Percentiles rank a stretch among this genome's conserved stretches.
Evolutionary conservation across 2,888 invertebrate genomes (phyloP).

Genomic region (Ennomos fuscantarius): DNA sequence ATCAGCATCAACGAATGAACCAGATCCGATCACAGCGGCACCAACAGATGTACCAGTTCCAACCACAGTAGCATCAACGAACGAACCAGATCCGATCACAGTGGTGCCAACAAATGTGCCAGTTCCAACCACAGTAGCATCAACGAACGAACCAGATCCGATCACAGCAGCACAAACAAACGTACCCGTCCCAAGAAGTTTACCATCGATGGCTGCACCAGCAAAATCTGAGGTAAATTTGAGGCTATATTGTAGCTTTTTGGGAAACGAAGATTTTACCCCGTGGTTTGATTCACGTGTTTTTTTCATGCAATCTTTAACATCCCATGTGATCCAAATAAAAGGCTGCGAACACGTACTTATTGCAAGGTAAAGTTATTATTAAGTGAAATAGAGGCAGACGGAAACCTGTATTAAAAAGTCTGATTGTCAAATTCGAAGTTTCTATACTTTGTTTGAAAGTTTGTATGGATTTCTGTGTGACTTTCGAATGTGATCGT

Average conservation of each 20-base stretch:
- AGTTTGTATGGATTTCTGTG: not conserved
- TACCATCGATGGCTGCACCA: not conserved
- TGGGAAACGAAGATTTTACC: not conserved
- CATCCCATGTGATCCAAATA: no score
- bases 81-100: not conserved
- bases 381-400: no score
- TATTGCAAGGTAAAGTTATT: no score
- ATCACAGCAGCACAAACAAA: not conserved
- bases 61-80: not conserved
- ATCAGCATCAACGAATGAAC: constrained; percentile 6
- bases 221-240: no score
- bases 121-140: not conserved
- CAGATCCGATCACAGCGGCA: not conserved
- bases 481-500: no score
- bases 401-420: no score
- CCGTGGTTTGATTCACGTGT: not conserved
- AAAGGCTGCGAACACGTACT: no score
- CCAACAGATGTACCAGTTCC: constrained; percentile 20
- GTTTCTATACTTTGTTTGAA: no score
- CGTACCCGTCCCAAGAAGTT: not conserved
- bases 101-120: not conserved
- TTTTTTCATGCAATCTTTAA: no score
- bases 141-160: not conserved
- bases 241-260: no score
- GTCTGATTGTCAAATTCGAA: no score